phyloP scores from a whole-genome alignment of 2,113 vertebrate species.

The Grantiella picta region DNA sequence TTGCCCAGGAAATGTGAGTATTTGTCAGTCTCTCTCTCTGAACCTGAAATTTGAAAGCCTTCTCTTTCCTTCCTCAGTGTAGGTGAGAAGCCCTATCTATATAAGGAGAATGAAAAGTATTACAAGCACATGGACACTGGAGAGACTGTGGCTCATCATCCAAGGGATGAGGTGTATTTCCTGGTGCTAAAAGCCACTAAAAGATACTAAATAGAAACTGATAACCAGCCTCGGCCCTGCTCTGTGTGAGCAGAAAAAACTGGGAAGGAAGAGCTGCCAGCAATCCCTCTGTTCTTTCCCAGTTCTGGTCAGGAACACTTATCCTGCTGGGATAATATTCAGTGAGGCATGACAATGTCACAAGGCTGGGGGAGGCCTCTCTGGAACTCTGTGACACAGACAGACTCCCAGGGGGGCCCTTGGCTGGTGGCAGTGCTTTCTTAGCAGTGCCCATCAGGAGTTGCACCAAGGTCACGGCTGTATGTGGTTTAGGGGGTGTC shows the following conservation, averaged over 20 bases:
- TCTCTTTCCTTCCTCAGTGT: not conserved
- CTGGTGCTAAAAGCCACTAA: not conserved
- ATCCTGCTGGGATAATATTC: not conserved
- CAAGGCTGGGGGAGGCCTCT: not conserved
- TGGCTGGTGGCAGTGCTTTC: not conserved
- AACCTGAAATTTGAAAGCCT: not conserved
- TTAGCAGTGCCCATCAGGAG: not conserved
- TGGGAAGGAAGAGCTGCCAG: not conserved
- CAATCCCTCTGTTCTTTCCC: not conserved
- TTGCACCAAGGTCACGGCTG: fast-evolving
- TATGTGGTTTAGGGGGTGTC: not conserved
- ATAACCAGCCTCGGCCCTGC: not conserved
- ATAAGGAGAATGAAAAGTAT: not conserved
- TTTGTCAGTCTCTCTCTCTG: not conserved
- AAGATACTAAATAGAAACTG: not conserved
- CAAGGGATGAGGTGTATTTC: not conserved
- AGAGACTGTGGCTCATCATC: not conserved
- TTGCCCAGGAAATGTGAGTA: not conserved
- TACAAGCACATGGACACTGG: not conserved
- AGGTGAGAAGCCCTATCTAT: not conserved
- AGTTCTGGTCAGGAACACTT: not conserved
- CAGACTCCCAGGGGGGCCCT: not conserved
- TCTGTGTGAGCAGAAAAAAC: not conserved
- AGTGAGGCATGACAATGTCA: fast-evolving
- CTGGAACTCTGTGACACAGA: not conserved